Evolutionary conservation across 2,797 vertebrate genomes (phyloP).

Genomic region (Melopsittacus undulatus): DNA sequence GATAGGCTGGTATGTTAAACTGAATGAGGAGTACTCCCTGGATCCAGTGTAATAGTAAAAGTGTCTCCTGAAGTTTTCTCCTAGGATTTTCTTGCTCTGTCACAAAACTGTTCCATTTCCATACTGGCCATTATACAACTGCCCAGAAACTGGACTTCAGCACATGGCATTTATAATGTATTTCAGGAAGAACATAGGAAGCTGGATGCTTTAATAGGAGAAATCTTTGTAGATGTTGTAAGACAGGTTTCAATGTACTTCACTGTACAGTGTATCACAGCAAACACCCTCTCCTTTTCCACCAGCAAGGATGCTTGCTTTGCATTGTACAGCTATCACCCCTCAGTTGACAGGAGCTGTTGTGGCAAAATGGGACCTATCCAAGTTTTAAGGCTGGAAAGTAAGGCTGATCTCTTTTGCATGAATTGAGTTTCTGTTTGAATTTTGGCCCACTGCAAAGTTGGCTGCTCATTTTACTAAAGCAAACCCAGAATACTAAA

Average conservation of each 20-base stretch:
- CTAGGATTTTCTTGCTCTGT: not conserved
- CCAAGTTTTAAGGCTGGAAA: conserved; percentile 42
- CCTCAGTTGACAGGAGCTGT: not conserved
- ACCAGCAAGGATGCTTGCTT: conserved; percentile 26
- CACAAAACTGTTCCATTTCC: not conserved
- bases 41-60: accelerated
- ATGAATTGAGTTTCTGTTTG: conserved; percentile 61
- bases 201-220: not conserved
- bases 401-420: not conserved
- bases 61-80: not conserved
- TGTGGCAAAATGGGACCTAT: not conserved
- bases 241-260: not conserved
- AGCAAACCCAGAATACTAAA: conserved; percentile 53
- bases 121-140: accelerated
- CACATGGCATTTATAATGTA: accelerated
- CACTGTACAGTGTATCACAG: not conserved
- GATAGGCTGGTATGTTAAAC: not conserved
- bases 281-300: not conserved
- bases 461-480: conserved; percentile 60
- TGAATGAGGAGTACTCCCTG: accelerated
- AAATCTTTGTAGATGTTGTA: not conserved
- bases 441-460: conserved; percentile 46
- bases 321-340: not conserved
- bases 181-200: not conserved
- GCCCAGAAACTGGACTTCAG: not conserved